Base-by-base conservation (phyloP, 2,888 invertebrate genomes). In the Agrochola circellaris region DNA sequence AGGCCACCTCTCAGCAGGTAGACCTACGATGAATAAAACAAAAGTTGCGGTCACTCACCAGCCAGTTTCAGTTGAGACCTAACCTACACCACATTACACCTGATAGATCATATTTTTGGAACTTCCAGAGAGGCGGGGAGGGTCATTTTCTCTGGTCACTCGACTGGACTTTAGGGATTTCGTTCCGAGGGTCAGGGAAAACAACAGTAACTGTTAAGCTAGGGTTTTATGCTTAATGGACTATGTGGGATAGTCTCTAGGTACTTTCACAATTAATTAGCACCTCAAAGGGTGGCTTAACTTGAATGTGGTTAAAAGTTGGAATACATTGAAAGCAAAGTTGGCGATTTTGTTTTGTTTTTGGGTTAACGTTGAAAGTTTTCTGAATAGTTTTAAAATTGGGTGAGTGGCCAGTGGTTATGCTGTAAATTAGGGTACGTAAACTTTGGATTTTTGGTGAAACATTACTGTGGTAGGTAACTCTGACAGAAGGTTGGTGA, bases 191-290 rank as follows among this genome's bases (percentile, higher is more conserved):
- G 95, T 91, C 91, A 92, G 91, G 92, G 93, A 93, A 93, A 94
- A 94, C 92, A 94, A 94, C 93, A 93, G 92, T 92, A 91, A 87
- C 85, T 77, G 93, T 92, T 93, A 93, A 92, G 89, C 93, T 91
- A 92, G 90, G 90, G 92, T 90, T 93, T 92, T 91, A 92, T 90
- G 95, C 93, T 93, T 96, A 96, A 96, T 96, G 96, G 95, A 95
- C 94, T 94, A 91, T 89, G 91, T 88, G 91, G 90, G 90, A 86
- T 86, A 86, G 87, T 93, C 93, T 94, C 92, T 91, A 89, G 92
- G 89, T 89, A 93, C 93, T 91, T 92, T 91, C 89, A 89, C 92
- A 94, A 95, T 96, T 96, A 96, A 96, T 96, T 96, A 95, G 91
- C 92, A 92, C 92, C 92, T 91, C 87, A 91, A 93, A 92, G 89